Evolutionary conservation across 2,888 invertebrate species (phyloP).

Genomic region (Pachliopta kotzebuea): DNA sequence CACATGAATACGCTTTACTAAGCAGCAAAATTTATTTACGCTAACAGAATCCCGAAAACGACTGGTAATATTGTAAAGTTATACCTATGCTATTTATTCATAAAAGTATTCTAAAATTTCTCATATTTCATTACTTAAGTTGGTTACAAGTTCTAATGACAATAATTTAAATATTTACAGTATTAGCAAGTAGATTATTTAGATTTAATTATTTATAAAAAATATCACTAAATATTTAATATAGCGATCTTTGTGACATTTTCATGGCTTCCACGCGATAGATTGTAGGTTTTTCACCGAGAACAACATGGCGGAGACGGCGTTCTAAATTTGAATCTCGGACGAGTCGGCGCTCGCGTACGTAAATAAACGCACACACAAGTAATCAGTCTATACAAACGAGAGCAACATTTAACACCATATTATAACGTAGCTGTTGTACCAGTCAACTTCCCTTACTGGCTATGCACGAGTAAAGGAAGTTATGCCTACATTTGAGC

Average conservation of each 20-base stretch:
- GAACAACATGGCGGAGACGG: slow-evolving; percentile 80
- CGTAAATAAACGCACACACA: slow-evolving; percentile 81
- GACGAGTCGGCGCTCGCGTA: slow-evolving; percentile 80
- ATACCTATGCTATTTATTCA: slow-evolving; percentile 10
- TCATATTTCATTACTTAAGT: neutral
- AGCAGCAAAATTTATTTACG: slow-evolving; percentile 57
- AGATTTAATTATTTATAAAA: neutral
- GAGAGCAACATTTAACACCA: slow-evolving; percentile 56
- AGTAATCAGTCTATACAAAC: slow-evolving; percentile 76
- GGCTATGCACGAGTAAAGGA: slow-evolving; percentile 34
- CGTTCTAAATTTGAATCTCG: slow-evolving; percentile 80
- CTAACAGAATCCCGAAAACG: slow-evolving; percentile 41
- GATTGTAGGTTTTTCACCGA: slow-evolving; percentile 76
- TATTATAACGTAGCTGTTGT: slow-evolving; percentile 41
- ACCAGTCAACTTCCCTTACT: slow-evolving; percentile 40
- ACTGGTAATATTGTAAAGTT: slow-evolving; percentile 8
- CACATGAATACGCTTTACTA: slow-evolving; percentile 64
- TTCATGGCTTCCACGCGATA: slow-evolving; percentile 60
- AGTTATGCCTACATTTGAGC: slow-evolving; percentile 36
- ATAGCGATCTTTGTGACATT: slow-evolving; percentile 51
- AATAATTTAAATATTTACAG: neutral
- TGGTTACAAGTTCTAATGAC: neutral
- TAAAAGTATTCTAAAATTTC: slow-evolving; percentile 1
- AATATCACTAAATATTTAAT: slow-evolving; percentile 9
- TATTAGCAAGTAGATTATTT: neutral